phyloP scores from a whole-genome alignment of 1,140 invertebrate genomes.

The Arctopsyche grandis region DNA sequence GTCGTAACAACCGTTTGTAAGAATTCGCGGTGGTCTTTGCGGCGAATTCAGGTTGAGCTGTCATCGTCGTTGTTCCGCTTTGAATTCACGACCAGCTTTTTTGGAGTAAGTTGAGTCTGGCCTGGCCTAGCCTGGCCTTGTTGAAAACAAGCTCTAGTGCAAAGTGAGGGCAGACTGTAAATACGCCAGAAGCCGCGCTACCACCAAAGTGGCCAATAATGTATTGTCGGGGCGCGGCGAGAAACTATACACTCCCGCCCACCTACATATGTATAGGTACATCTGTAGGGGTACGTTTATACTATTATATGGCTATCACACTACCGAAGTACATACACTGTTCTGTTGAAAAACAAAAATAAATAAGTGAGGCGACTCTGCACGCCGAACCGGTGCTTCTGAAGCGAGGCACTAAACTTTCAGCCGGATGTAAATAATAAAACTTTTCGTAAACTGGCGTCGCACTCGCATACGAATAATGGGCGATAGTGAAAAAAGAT shows the following conservation, averaged over 20 bases:
- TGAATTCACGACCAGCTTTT: not conserved
- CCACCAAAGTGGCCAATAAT: constrained; percentile 13
- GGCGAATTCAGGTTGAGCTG: not conserved
- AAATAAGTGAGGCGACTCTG: not conserved
- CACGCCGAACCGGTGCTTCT: not conserved
- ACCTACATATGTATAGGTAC: not conserved
- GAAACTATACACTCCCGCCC: not conserved
- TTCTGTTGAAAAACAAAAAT: not conserved
- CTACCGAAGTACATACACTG: not conserved
- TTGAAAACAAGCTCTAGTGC: not conserved
- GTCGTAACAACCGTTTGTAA: no score
- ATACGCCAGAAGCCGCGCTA: constrained; percentile 14
- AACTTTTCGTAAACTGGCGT: constrained; percentile 3
- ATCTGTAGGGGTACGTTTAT: not conserved
- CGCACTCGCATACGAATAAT: not conserved
- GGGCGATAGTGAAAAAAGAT: no score
- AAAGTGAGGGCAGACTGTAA: constrained; percentile 13
- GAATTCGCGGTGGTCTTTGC: no score
- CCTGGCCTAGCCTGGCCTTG: not conserved
- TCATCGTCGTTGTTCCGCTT: not conserved
- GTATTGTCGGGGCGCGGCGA: not conserved
- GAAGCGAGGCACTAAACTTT: not conserved
- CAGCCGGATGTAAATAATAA: constrained; percentile 23
- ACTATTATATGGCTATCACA: not conserved
- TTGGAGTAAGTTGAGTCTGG: not conserved